Base-by-base conservation (phyloP, 2,113 vertebrate species). In the Tonatia bakeri region DNA sequence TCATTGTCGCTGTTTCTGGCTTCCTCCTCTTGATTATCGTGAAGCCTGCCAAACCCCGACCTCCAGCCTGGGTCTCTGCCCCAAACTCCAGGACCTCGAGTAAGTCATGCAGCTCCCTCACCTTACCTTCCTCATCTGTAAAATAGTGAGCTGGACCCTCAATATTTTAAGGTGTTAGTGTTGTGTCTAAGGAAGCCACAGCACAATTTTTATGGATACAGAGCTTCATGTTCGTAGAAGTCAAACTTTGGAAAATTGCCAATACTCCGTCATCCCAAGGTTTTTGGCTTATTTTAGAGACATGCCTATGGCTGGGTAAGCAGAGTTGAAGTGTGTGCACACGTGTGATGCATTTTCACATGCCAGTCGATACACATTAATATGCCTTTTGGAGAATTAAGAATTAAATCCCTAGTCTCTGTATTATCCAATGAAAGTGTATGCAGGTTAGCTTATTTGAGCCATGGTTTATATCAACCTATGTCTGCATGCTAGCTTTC, bases 381-480 rank as follows among this genome's bases (percentile, higher is more conserved):
- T 56, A 47, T 10, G 52, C 82, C 11, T 75, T 33, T 50, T 36
- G 14, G 33, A 16, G 19, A 88, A 81, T 0, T 11, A 59, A 72
- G 47, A 79, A 10, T 85, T 40, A 85, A 91, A 50, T 72, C 90
- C 70, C 36, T 91, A n/a, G 28, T 87, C 14, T 9, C 8, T 50
- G 56, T 95, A 40, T 80, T 72, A 69, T 7, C 7, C 94, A 54
- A 90, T 14, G 54, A 45, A 81, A 52, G 59, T 76, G 31, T 59
- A 40, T 16, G 40, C 15, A 19, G 11, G 86, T 75, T 47, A 90
- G 45, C 87, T 94, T 56, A 28, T 16, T 38, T 16, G 31, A 33
- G 14, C 26, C 54, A 67, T 43, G 93, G 19, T 33, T 31, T 47
- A 61, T 76, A 26, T 22, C 1, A 9, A 26, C 13, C 89, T 73